Conservation (phyloP, 2,888 invertebrate genomes). For the Branchinecta sandiegonensis region DNA sequence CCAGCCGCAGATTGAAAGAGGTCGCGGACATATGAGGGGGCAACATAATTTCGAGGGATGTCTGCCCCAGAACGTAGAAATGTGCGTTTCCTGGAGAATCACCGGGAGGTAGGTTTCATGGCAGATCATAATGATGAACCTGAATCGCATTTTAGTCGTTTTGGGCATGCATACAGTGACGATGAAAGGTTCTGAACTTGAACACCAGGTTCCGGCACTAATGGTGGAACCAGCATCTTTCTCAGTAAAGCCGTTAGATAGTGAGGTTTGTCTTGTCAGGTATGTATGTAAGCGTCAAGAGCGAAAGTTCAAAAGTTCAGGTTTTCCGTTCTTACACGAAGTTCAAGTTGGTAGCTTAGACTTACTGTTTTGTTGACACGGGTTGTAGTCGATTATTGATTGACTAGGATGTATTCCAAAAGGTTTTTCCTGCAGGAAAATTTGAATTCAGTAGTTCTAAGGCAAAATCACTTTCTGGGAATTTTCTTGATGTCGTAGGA, state of each 20-base stretch:
- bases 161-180: background rate
- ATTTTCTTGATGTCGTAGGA: background rate
- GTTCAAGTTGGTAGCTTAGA: background rate
- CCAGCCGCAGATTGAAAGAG: background rate
- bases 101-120: too few species aligned
- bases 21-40: background rate
- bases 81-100: too few species aligned
- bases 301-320: background rate
- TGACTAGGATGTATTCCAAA: background rate
- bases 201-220: constrained; percentile 2
- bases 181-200: background rate
- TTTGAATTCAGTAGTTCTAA: background rate
- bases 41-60: background rate
- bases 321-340: background rate
- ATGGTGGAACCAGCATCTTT: background rate
- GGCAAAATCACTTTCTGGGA: background rate
- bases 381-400: constrained; percentile 1
- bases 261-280: background rate
- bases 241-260: background rate
- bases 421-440: background rate
- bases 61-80: background rate
- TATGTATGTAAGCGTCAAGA: background rate
- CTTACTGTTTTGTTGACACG: background rate
- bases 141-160: too few species aligned
- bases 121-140: too few species aligned